Evolutionary conservation across 1,140 invertebrate genomes (phyloP).

Genomic region (Ceratoteleas bidentatus): DNA sequence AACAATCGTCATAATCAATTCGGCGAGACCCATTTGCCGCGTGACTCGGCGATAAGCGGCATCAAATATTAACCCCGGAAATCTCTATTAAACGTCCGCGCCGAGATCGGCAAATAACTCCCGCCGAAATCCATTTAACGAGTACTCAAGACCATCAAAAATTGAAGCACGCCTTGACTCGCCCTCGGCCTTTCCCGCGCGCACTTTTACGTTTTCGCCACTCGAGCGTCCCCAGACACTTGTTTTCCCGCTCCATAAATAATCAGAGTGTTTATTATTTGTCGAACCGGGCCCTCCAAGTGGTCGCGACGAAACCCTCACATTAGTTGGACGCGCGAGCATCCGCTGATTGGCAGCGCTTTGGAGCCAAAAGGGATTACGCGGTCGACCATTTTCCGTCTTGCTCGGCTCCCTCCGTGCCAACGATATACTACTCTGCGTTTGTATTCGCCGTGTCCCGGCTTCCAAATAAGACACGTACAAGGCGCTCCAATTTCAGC

Average conservation of each 20-base stretch:
- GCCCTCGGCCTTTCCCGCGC: constrained; percentile 19
- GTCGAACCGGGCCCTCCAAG: constrained; percentile 19
- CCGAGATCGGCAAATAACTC: constrained; percentile 41
- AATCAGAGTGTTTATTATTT: constrained; percentile 53
- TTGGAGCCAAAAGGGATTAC: constrained; percentile 55
- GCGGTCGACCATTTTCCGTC: constrained; percentile 29
- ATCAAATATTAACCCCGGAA: constrained; percentile 30
- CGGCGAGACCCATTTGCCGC: neutral
- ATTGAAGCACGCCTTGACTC: constrained; percentile 38
- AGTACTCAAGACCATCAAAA: constrained; percentile 43
- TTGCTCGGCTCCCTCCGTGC: neutral
- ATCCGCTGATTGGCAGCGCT: constrained; percentile 48
- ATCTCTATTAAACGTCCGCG: constrained; percentile 21
- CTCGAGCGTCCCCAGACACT: constrained; percentile 52
- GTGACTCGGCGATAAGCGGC: constrained; percentile 25
- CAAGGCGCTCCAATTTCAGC: constrained; percentile 78
- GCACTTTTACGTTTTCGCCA: constrained; percentile 53
- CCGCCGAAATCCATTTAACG: constrained; percentile 42
- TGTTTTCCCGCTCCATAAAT: constrained; percentile 42
- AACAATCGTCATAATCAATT: neutral
- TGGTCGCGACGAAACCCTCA: constrained; percentile 13
- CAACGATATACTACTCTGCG: constrained; percentile 71
- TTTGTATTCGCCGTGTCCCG: constrained; percentile 72
- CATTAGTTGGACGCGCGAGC: constrained; percentile 33
- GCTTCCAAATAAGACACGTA: constrained; percentile 77